Evolutionary conservation across 2,113 vertebrate species (phyloP).

Genomic region (Microcebus murinus): DNA sequence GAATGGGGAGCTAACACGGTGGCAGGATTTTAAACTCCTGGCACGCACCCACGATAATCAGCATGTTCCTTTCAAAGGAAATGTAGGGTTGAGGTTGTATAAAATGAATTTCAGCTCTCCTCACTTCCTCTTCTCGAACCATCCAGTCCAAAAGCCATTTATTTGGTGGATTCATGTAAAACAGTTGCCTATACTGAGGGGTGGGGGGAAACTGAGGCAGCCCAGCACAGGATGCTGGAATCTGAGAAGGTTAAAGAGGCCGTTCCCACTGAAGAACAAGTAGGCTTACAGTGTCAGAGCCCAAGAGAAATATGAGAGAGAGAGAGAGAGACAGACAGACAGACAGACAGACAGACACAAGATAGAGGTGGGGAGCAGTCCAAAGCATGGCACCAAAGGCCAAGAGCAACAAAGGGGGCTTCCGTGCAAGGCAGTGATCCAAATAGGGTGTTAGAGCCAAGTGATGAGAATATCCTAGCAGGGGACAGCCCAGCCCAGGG

Average conservation of each 20-base stretch:
- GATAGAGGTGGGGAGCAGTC: too few relatives aligned
- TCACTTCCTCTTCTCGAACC: neutral
- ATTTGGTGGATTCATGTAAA: neutral
- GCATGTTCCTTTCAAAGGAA: neutral
- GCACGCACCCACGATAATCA: neutral
- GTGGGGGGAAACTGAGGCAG: neutral
- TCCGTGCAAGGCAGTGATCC: neutral
- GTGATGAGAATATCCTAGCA: neutral
- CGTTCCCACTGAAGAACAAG: neutral
- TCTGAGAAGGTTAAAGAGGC: neutral
- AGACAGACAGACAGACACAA: neutral
- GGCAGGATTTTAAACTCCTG: neutral
- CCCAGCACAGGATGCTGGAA: neutral
- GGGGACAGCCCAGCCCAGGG: neutral
- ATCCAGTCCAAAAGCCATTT: neutral
- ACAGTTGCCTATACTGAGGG: neutral
- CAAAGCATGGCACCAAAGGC: neutral
- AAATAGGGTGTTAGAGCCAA: neutral
- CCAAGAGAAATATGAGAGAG: neutral
- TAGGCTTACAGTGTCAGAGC: neutral
- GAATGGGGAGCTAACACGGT: neutral
- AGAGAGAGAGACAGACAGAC: neutral
- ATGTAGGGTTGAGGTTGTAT: neutral
- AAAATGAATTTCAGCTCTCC: conserved; percentile 6
- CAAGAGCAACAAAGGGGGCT: neutral